Evolutionary conservation across 2,797 vertebrate species (phyloP), one percentile per base, ranked within the genome.

Genomic region (Decapterus maruadsi): DNA sequence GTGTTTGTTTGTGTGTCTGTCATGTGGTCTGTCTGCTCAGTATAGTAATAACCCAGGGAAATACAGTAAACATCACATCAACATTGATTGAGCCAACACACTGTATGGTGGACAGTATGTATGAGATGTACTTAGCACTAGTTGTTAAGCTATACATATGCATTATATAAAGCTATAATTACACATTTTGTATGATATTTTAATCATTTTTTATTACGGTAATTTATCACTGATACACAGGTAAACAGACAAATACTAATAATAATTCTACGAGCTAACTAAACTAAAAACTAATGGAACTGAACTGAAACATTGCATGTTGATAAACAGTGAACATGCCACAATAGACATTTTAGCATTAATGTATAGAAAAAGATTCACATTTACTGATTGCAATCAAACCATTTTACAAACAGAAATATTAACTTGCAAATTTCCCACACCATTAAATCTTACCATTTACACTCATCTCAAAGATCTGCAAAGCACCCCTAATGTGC

Each of bases 81-180:
- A 51, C 20, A 50, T 4, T 45, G 48, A 69, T 11, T 70, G 14
- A 77, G 16, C 8, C 69, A 62, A 71, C 73, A 26, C 19, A 17
- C 17, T 43, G 16, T 9, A 16, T 12, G 29, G 46, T 53, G 29
- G 11, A 62, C 22, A 79, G 17, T n/a, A 59, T 62, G 9, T n/a
- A n/a, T 36, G 2, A 78, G 59, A 48, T 51, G 38, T 40, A 57
- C 70, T 61, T 55, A n/a, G 16, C n/a, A 67, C 17, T 38, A 72
- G 31, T 34, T 34, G 6, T 34, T 34, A 34, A 5, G 31, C 4
- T 34, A 34, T 34, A 4, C 6, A 5, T 34, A 34, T 34, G 31
- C 6, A 5, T 5, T 34, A 34, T 34, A 5, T 34, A 5, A 34
- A 34, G 4, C 31, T 34, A 34, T 34, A 34, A 34, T 34, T 34